phyloP scores from a whole-genome alignment of 2,113 vertebrate species.

The Bungarus multicinctus region DNA sequence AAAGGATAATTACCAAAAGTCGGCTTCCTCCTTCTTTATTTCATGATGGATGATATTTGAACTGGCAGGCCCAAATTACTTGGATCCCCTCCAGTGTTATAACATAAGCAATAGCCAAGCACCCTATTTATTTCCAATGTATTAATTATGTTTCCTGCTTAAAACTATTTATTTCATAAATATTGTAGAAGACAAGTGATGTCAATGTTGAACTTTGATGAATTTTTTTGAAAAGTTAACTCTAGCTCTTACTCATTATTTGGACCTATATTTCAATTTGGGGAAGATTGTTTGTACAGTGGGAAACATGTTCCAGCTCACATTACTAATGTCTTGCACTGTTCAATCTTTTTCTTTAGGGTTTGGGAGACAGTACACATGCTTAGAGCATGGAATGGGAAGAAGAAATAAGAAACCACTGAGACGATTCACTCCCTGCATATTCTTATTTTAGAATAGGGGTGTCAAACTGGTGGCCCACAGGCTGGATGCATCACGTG shows the following conservation, averaged over 20 bases:
- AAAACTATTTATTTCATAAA: neutral
- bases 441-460: neutral
- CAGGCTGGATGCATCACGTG: too few relatives aligned
- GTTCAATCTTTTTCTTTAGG: neutral
- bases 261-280: neutral
- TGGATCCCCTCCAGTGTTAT: neutral
- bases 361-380: neutral
- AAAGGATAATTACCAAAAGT: neutral
- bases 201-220: neutral
- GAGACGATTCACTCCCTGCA: neutral
- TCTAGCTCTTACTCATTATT: neutral
- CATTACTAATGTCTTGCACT: neutral
- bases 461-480: too few relatives aligned
- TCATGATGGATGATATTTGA: neutral
- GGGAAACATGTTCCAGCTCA: neutral
- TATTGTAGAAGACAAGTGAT: neutral
- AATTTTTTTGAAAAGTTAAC: neutral
- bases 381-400: neutral
- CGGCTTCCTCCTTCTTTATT: neutral
- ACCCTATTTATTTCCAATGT: neutral
- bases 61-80: neutral
- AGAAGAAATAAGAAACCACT: neutral
- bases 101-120: neutral
- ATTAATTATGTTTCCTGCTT: neutral
- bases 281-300: neutral